Conservation (phyloP, 1,140 invertebrate genomes). For the Drosophila athabasca region DNA sequence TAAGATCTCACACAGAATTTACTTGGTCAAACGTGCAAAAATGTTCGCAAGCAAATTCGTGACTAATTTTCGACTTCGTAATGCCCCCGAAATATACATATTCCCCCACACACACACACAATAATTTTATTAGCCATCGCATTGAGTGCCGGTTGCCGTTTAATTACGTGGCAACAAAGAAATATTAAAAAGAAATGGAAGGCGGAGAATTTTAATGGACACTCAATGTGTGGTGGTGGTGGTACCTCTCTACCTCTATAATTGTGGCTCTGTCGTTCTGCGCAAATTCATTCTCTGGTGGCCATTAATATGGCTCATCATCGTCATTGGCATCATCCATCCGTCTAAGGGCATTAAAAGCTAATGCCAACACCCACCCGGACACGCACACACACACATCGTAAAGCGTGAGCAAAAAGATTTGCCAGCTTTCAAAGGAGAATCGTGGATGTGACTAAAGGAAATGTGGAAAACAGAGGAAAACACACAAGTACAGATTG, state of each 20-base stretch:
- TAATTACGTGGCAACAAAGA: constrained; percentile 51
- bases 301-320: constrained; percentile 33
- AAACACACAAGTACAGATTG: neutral
- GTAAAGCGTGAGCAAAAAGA: constrained; percentile 17
- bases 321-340: neutral
- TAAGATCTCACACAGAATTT: constrained; percentile 28
- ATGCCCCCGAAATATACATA: constrained; percentile 18
- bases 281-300: constrained; percentile 1
- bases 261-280: no score
- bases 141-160: constrained; percentile 63
- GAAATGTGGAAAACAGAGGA: neutral
- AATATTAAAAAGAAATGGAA: constrained; percentile 16
- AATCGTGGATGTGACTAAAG: no score
- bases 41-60: constrained; percentile 1
- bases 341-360: constrained; percentile 66
- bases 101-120: constrained; percentile 12
- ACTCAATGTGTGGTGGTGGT: constrained; percentile 34
- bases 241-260: neutral
- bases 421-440: constrained; percentile 5
- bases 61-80: constrained; percentile 29
- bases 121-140: constrained; percentile 41
- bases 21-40: constrained; percentile 31
- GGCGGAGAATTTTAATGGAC: constrained; percentile 58
- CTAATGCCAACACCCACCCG: constrained; percentile 38
- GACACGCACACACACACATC: constrained; percentile 17